Base-by-base conservation (phyloP, 1,140 invertebrate genomes). In the Pemphigus obesinymphae region DNA sequence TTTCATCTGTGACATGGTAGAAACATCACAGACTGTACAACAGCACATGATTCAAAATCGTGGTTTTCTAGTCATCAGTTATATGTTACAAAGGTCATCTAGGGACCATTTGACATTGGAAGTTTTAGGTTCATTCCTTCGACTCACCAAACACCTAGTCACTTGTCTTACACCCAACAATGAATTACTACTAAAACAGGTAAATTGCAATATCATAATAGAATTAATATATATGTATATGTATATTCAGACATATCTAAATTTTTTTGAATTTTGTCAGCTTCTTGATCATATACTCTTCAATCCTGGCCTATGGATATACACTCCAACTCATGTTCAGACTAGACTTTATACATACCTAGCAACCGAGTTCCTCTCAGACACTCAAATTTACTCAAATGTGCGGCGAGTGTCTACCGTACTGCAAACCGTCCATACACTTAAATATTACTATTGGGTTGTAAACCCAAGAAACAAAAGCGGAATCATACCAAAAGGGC, bases 381-480 rank as follows among this genome's bases (percentile, higher is more conserved):
- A 99, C 88, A 97, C 96, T 1, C 96, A 98, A 87, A 98, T 99
- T 85, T 99, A 98, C 88, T 96, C 94, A 84, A 98, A 97, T 87
- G 97, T 99, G 26, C 90, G 98, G 53, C 90, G 97, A 75, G 96
- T 99, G 61, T 97, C 96, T 84, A 99, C 97, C 1, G 97, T 99
- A 0, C 89, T 99, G 11, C 97, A 99, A 89, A 98, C 97, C 0
- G 96, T 99, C 83, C 97, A 99, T 87, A 97, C 98, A 0, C 89
- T 99, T 43, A 99, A 99, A 88, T 98, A 97, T 87, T 99, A 99
- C 88, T 99, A 99, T 87, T 99, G 97, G 97, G 95, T 99, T 20
- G 93, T 95, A 4, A 98, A 97, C 90, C 97, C 97, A 1, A 90
- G 94, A 84, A 91, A 95, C 50, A 96, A 97, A 87, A 98, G 96